Base-by-base conservation (phyloP, 2,113 vertebrate species). In the Oophaga pumilio region DNA sequence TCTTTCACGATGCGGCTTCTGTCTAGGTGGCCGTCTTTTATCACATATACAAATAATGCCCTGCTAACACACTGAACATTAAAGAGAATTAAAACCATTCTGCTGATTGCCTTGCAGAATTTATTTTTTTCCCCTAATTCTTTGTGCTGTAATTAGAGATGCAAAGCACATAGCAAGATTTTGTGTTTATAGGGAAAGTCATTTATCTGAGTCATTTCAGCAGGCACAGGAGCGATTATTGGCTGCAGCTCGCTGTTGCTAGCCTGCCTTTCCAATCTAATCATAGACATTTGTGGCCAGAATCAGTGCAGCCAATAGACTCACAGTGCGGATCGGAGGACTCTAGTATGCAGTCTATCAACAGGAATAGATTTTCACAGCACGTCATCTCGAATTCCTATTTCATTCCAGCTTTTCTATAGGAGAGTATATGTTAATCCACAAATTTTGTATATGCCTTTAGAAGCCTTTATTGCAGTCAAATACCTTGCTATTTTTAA, bases 191-290 rank as follows among this genome's bases (percentile, higher is more conserved):
- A 53, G 43, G 85, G 66, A 73, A 87, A 73, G 85, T 87, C 26
- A 81, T 87, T 66, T 87, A 81, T 22, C 50, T 59, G 85, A 87
- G 50, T 28, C 28, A 60, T 82, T 82, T 73, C 71, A 53, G 62
- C 57, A 59, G 52, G 52, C 64, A 82, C 22, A 59, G 20, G 33
- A 14, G 28, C 22, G 78, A 56, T 87, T 74, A 87, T 87, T 73
- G 78, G 86, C 76, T 87, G 78, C 22, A 26, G 68, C 81, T 68
- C 24, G n/a, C 69, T 84, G 87, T 84, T 88, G 87, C 87, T 88
- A 88, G 71, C 81, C 87, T 83, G 71, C 14, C 87, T 74, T 76
- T 57, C 87, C 87, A 77, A 88, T 88, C 71, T 83, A 73, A 84
- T 88, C 57, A 56, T 18, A 77, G 43, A 18, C 49, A 53, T 76